Conservation (phyloP, 2,797 vertebrate species). For the Gymnoscopelus braueri region DNA sequence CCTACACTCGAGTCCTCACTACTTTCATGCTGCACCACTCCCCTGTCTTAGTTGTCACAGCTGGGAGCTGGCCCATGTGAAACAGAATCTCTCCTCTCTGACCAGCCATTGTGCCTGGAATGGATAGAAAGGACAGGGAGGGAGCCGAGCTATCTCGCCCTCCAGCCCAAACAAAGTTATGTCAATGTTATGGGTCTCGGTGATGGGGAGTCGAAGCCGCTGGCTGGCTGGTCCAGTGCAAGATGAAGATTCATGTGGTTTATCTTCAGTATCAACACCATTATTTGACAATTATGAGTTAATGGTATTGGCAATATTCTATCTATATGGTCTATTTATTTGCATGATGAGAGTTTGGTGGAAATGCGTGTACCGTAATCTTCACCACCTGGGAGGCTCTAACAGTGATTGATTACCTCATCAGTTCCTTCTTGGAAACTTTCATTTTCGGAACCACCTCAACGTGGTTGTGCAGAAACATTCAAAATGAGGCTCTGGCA, state of each 20-base stretch:
- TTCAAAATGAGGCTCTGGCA: slow-evolving; percentile 31
- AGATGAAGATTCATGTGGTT: not conserved
- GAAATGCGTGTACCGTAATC: not conserved
- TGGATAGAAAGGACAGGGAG: slow-evolving; percentile 26
- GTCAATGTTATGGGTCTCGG: slow-evolving; percentile 7
- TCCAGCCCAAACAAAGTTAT: slow-evolving; percentile 22
- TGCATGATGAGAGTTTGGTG: no score
- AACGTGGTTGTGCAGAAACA: slow-evolving; percentile 8
- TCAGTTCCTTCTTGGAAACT: slow-evolving; percentile 34
- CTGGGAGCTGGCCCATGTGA: slow-evolving; percentile 35
- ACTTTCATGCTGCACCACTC: not conserved
- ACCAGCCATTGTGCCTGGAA: slow-evolving; percentile 23
- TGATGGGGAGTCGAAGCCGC: not conserved
- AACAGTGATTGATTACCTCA: slow-evolving; percentile 40
- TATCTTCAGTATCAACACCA: not conserved
- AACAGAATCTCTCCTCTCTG: slow-evolving; percentile 45
- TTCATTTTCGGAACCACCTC: slow-evolving; percentile 15
- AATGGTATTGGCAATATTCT: no score
- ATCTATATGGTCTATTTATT: no score
- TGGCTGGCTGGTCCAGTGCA: slow-evolving; percentile 5
- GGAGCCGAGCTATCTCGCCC: slow-evolving; percentile 9
- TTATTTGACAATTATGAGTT: no score
- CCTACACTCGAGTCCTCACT: not conserved
- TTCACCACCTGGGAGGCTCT: slow-evolving; percentile 23
- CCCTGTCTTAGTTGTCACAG: slow-evolving; percentile 6